A percentile compares a stretch with the other conserved stretches of the same genome.
phyloP scores from a whole-genome alignment of 2,888 invertebrate genomes.

The Schrankia costaestrigalis region DNA sequence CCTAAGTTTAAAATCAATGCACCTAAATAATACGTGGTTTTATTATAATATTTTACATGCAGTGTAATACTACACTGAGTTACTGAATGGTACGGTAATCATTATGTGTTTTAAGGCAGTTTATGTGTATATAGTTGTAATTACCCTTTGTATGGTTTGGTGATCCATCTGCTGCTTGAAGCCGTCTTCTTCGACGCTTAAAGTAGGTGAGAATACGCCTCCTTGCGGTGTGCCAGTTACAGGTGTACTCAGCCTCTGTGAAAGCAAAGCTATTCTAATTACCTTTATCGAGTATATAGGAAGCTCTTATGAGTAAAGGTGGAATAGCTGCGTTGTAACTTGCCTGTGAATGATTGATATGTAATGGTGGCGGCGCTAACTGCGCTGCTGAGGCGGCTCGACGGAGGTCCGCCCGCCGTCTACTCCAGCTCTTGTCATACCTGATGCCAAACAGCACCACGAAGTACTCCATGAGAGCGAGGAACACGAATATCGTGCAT shows the following conservation, averaged over 20 bases:
- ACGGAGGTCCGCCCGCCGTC: conserved; percentile 64
- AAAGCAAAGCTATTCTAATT: conserved; percentile 23
- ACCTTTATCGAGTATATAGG: conserved; percentile 3
- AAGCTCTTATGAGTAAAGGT: not conserved
- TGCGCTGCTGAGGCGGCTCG: conserved; percentile 70
- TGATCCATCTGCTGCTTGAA: conserved; percentile 75
- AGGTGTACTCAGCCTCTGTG: conserved; percentile 72
- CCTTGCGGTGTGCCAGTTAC: conserved; percentile 72
- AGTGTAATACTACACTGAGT: conserved; percentile 42
- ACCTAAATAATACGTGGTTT: conserved; percentile 50
- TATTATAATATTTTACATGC: conserved; percentile 44
- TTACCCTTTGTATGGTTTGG: conserved; percentile 76
- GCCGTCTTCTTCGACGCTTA: conserved; percentile 72
- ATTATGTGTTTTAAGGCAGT: conserved; percentile 21
- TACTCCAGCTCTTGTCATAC: conserved; percentile 83
- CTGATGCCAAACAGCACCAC: conserved; percentile 83
- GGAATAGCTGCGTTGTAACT: not conserved
- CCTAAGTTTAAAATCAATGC: conserved; percentile 64
- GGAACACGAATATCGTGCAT: conserved; percentile 83
- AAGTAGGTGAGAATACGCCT: conserved; percentile 66
- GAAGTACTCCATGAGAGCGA: conserved; percentile 83
- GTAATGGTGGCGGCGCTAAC: conserved; percentile 63
- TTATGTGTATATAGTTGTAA: conserved; percentile 33
- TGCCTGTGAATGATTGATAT: conserved; percentile 74
- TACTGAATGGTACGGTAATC: conserved; percentile 17